Evolutionary conservation across 2,888 invertebrate genomes (phyloP), one percentile per base, ranked within the genome.

Genomic region (Polymixis flavicincta): DNA sequence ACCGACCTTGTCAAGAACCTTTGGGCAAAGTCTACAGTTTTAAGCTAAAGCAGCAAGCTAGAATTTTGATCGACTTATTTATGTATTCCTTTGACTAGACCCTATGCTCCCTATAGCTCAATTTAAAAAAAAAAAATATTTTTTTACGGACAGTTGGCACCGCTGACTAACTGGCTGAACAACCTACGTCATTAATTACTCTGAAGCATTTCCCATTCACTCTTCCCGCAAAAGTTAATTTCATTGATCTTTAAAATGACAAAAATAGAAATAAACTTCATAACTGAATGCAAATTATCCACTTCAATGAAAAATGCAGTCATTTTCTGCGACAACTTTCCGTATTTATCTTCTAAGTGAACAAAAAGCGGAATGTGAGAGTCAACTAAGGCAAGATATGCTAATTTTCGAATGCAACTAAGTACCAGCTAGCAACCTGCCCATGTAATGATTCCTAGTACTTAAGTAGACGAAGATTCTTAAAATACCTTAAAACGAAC

Each of bases 311-410:
- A 71, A 74, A 72, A 72, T 80, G 66, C 67, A 52, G 75, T 55
- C 67, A 84, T 84, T 84, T 84, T 80, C 75, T 80, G 50, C 65
- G 54, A 48, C 81, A 60, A 80, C 69, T 80, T 74, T 80, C 84
- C 76, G 45, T 79, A 77, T 74, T 63, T 63, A 79, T 67, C 79
- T 83, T 37, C 45, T 45, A 13, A 14, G 17, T 64, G 2, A 19
- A 67, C n/a, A 74, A 83, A 78, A 82, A 83, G 67, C 17, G 4
- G 66, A 68, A 73, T 71, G 60, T 74, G 22, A 54, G 50, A 68
- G 45, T 67, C 54, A 25, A 50, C n/a, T 83, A 74, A 32, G 73
- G 64, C 7, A 71, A 74, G 55, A 64, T 82, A 83, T 83, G 80
- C 70, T 71, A 79, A 83, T 79, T 79, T 70, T 79, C 25, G 14